phyloP scores from a whole-genome alignment of 2,797 vertebrate genomes.

The Coluber constrictor region DNA sequence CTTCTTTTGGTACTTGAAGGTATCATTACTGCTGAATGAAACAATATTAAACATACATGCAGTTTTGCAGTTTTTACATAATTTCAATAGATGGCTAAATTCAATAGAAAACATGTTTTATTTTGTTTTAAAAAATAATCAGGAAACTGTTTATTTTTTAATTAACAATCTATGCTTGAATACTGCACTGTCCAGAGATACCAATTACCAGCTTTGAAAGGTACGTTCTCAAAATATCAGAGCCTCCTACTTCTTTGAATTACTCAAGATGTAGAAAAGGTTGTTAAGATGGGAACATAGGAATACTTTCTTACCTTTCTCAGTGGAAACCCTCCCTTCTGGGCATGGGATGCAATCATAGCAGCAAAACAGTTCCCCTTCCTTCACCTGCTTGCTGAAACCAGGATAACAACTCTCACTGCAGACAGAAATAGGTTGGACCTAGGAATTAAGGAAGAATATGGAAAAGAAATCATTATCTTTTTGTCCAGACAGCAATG shows the following conservation, averaged over 20 bases:
- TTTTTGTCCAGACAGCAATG: not conserved
- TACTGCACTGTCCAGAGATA: not conserved
- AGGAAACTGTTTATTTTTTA: not conserved
- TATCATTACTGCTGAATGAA: not conserved
- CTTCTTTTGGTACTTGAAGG: not conserved
- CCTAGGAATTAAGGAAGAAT: not conserved
- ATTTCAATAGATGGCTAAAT: not conserved
- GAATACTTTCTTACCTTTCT: not conserved
- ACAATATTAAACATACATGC: not conserved
- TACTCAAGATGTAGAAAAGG: not conserved
- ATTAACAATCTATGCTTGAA: not conserved
- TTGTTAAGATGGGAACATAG: not conserved
- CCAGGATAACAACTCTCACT: not conserved
- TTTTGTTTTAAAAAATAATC: not conserved
- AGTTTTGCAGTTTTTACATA: not conserved
- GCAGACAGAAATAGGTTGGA: not conserved
- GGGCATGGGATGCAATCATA: not conserved
- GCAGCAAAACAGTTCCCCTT: not conserved
- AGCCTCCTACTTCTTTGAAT: not conserved
- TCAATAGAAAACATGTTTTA: not conserved
- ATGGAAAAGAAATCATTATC: not conserved
- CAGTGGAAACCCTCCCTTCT: not conserved
- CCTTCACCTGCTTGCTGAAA: not conserved
- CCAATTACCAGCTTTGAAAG: not conserved
- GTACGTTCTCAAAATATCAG: not conserved